Evolutionary conservation across 2,888 invertebrate species (phyloP).

Genomic region (Platycnemis pennipes): DNA sequence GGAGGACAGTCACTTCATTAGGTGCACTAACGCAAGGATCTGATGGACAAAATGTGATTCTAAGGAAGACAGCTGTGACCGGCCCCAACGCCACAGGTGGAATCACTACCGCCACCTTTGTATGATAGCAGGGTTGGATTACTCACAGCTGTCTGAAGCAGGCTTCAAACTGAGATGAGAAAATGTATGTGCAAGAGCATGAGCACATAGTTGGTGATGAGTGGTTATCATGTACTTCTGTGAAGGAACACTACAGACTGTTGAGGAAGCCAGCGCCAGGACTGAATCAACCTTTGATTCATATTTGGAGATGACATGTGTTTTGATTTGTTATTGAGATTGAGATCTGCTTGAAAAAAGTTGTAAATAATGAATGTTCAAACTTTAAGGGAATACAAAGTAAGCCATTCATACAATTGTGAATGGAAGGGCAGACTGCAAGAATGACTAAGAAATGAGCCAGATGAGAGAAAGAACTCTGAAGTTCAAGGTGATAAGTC

Average conservation of each 20-base stretch:
- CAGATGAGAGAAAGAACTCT: neutral
- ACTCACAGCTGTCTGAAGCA: neutral
- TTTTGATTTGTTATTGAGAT: neutral
- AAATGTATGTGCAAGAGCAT: neutral
- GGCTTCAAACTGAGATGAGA: neutral
- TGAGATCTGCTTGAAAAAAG: neutral
- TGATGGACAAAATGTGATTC: neutral
- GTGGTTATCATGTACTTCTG: slow-evolving; percentile 24
- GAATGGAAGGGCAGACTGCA: neutral
- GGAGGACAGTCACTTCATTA: neutral
- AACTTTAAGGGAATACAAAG: neutral
- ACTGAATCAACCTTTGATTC: neutral
- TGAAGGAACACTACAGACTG: slow-evolving; percentile 22
- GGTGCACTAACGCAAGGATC: neutral
- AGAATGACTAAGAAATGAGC: neutral
- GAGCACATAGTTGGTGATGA: neutral
- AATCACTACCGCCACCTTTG: neutral
- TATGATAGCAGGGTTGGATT: neutral
- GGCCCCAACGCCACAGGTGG: neutral
- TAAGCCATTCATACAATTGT: neutral
- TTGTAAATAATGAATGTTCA: slow-evolving; percentile 5
- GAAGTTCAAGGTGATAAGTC: neutral
- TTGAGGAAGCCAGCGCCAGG: neutral
- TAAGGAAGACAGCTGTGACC: neutral
- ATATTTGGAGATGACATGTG: neutral